Evolutionary conservation across 64 coral and sea anemone species (phyloP), one percentile per base, ranked within the genome.

Genomic region (Pocillopora damicornis): DNA sequence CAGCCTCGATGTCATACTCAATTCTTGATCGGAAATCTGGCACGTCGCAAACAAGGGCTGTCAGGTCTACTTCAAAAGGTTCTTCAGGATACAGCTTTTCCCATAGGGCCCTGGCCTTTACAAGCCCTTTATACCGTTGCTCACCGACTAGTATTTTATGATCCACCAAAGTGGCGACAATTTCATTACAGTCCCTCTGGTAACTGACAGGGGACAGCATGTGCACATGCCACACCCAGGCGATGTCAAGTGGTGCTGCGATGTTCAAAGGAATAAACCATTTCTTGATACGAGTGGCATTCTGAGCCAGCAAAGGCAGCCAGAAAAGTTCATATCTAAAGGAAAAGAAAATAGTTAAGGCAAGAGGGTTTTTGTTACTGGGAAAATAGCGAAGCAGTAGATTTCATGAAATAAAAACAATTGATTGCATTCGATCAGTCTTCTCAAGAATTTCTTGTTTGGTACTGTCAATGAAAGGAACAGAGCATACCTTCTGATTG

Each of bases 191-290:
- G 35, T 92, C 90, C 61, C 59, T 59, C 4, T 78, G 83, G 60
- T 92, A 92, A 25, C 25, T 23, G 38, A 75, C 42, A 17, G 90
- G 90, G 37, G 90, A 86, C 14, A 92, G 42, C 90, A 92, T 92
- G 65, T 92, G 90, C 7, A 92, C 81, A 42, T 92, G 82, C 90
- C 90, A 92, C 9, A 87, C 82, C 90, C 90, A 92, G 11, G 83
- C 90, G 35, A 92, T 72, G 82, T 92, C 90, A 7, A 92, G 82
- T 1, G 90, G 90, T 22, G 90, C 90, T 18, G 90, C 82, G 14
- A 92, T 11, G 11, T 92, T 37, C 20, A 16, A 34, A 59, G 1
- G 5, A 8, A 2, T n/a, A 1, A 17, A 10, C 66, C 18, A 69
- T 4, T 51, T 51, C 3, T 51, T 1, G 0, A 1, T 51, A 51